Base-by-base conservation (phyloP, 2,113 vertebrate species). In the Austrofundulus limnaeus region DNA sequence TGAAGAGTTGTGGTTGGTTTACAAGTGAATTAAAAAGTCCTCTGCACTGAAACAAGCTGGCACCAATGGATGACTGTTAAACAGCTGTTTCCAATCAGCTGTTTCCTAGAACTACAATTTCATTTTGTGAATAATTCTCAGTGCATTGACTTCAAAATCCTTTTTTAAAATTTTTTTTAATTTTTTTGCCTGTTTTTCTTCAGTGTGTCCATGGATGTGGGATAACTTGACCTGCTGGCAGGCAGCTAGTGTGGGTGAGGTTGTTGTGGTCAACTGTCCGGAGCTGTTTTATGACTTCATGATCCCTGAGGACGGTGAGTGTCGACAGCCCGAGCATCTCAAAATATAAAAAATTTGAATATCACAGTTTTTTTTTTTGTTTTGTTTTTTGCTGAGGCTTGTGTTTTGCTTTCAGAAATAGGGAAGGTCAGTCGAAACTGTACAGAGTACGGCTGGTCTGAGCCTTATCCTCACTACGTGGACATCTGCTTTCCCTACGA, bases 191-290 rank as follows among this genome's bases (percentile, higher is more conserved):
- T 28, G 31, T 11, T 49, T 16, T 19, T 1, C 38, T 38, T 0
- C 64, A 97, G 96, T 83, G 20, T 99, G 97, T 73, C 92, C 94
- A 0, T 95, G 95, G 86, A 93, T 96, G 94, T 99, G 97, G 97
- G 97, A 99, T 76, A 98, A 98, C 34, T 92, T 99, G 75, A 97
- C 96, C 0, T 99, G 97, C 68, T 99, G 97, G 96, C 92, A 96
- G 88, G 92, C 94, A 0, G 93, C 94, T 14, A 86, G 51, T 0
- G 73, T 96, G 0, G 96, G 96, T 0, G 93, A 98, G 61, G 92
- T 95, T 0, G 94, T 95, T 56, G 89, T 90, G 24, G 95, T 98
- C 70, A 95, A 87, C 83, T 99, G 97, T 75, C 95, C 95, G 0
- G 95, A 94, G 3, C 81, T 98, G 50, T 95, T 98, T 84, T 63